Conservation (phyloP, 53 echinoderm and acorn worm genomes). For the Henricia sp. region DNA sequence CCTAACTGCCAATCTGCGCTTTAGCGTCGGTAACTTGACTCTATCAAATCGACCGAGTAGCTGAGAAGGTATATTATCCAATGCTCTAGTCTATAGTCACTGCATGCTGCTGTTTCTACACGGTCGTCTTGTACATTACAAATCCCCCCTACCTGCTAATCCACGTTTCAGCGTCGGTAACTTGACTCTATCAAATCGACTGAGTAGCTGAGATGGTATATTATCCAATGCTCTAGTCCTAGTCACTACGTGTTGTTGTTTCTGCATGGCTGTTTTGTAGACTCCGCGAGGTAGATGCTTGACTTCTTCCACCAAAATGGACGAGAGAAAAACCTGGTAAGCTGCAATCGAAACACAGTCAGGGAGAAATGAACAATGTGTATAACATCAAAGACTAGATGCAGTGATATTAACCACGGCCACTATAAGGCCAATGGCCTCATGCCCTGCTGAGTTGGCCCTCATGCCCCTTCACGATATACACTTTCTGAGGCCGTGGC, state of each 20-base stretch:
- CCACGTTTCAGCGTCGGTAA: conserved; percentile 75
- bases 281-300: conserved; percentile 71
- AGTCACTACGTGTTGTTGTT: conserved; percentile 42
- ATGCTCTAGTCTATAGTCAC: conserved; percentile 40
- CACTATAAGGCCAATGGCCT: no score
- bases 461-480: no score
- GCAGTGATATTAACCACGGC: no score
- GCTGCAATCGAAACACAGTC: conserved; percentile 34
- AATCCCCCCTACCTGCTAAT: conserved; percentile 87
- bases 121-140: no score
- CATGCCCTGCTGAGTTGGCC: no score
- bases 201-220: conserved; percentile 60
- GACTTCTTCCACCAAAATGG: conserved; percentile 72
- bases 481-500: no score
- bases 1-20: conserved; percentile 78
- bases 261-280: conserved; percentile 57
- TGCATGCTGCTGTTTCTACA: conserved; percentile 39
- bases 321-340: conserved; percentile 64
- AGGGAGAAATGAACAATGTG: not conserved
- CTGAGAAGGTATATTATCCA: conserved; percentile 52
- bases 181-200: conserved; percentile 72
- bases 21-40: conserved; percentile 74
- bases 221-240: conserved; percentile 41
- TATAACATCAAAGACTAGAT: not conserved
- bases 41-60: conserved; percentile 70